These are phyloP conservation scores for Argya squamiceps DNA, from an alignment of 2,797 vertebrate genomes.

Conservation along the genomic window DNA sequence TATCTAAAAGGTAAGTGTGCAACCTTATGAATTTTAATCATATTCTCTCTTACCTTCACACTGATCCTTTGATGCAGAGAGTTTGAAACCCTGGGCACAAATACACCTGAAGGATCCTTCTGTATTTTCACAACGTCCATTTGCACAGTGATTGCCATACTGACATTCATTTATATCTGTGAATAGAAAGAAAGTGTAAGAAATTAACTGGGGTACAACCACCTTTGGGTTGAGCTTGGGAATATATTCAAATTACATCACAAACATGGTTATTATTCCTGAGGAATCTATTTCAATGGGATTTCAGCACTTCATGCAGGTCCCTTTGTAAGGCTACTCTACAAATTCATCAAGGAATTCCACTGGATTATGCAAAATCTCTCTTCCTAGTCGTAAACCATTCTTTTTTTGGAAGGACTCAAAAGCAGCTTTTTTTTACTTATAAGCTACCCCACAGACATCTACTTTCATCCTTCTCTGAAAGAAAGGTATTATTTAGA, in stretches of 20 bases:
- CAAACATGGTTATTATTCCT: neutral
- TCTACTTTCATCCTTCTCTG: neutral
- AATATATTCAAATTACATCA: neutral
- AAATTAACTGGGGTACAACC: neutral
- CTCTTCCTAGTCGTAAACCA: neutral
- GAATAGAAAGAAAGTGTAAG: neutral
- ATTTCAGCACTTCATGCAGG: neutral
- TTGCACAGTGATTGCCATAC: constrained; percentile 83
- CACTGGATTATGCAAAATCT: neutral
- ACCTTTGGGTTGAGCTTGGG: neutral
- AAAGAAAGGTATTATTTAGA: neutral
- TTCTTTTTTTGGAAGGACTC: neutral
- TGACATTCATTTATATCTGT: constrained; percentile 93
- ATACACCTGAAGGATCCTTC: constrained; percentile 90
- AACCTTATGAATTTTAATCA: neutral
- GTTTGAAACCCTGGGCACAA: constrained; percentile 86
- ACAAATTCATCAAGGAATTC: neutral
- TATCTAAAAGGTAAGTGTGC: neutral
- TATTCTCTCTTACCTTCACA: constrained; percentile 85
- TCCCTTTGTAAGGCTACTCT: neutral
- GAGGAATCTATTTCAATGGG: neutral
- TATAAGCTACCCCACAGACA: neutral
- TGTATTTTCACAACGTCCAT: constrained; percentile 88
- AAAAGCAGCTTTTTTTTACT: neutral
- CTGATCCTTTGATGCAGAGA: constrained; percentile 81